These are phyloP conservation scores for Yoshiicerus persimilis DNA, from an alignment of 1,140 invertebrate genomes.

Conservation along the genomic window DNA sequence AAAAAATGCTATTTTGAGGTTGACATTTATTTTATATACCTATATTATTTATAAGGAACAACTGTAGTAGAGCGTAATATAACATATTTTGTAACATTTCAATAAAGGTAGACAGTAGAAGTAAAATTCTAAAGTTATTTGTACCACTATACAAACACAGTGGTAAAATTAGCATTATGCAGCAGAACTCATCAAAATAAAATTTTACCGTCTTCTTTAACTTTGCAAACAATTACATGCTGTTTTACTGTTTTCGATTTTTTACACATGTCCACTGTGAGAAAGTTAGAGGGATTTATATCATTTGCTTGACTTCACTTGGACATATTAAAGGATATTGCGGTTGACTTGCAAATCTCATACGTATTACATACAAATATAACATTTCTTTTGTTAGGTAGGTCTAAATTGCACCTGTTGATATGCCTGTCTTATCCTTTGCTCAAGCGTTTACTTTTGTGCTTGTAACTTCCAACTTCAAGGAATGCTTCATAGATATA, in stretches of 20 bases:
- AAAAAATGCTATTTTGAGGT: background rate
- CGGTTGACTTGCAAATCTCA: background rate
- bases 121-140: background rate
- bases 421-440: background rate
- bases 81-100: background rate
- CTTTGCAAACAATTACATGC: background rate
- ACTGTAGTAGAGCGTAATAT: background rate
- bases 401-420: background rate
- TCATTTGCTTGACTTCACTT: background rate
- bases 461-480: background rate
- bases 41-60: background rate
- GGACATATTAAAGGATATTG: background rate
- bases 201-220: background rate
- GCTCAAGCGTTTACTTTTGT: background rate
- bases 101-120: background rate
- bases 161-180: background rate
- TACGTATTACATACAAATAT: background rate
- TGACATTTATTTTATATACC: too few species aligned
- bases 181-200: background rate
- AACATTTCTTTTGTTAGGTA: background rate
- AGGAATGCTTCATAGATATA: background rate
- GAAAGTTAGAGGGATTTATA: background rate
- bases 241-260: background rate
- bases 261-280: background rate
- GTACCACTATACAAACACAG: background rate